Percentiles rank a stretch among this genome's conserved stretches.
These are phyloP conservation scores for Calameuta pallipes DNA, from an alignment of 2,888 invertebrate species.

Conservation along the genomic window DNA sequence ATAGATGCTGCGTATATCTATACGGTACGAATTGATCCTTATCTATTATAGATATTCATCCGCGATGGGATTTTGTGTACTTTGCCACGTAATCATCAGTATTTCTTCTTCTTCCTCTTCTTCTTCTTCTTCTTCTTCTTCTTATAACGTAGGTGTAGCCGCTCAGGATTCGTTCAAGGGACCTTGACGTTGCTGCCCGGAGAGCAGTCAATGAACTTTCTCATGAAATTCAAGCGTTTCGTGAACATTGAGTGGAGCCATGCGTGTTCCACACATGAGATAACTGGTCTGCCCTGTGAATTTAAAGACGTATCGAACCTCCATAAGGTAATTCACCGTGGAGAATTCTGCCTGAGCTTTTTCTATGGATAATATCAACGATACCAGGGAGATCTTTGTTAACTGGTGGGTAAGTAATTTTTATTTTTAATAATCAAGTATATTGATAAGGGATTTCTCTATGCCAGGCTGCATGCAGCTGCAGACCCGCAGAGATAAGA, in stretches of 20 bases:
- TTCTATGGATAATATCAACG: not conserved
- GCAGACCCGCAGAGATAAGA: not conserved
- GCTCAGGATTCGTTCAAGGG: not conserved
- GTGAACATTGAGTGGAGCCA: not conserved
- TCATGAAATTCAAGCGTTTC: conserved; percentile 3
- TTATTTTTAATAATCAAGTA: not conserved
- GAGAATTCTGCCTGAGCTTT: not conserved
- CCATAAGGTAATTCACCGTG: not conserved
- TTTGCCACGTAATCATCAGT: not conserved
- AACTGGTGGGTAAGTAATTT: not conserved
- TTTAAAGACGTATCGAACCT: not conserved
- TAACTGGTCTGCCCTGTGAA: not conserved
- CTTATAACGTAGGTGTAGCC: not conserved
- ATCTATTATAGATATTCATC: not conserved
- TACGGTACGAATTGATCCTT: not conserved
- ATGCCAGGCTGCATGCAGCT: not conserved
- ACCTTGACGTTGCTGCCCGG: not conserved
- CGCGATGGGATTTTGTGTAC: not conserved
- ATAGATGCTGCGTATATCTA: not conserved
- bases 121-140: not conserved
- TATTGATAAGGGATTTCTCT: not conserved
- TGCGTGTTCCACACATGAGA: not conserved
- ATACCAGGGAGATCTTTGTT: not conserved
- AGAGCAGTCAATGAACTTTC: conserved; percentile 7
- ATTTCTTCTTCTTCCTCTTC: not conserved